Evolutionary conservation across 1,140 invertebrate genomes (phyloP).

Genomic region (Bombyx mandarina): DNA sequence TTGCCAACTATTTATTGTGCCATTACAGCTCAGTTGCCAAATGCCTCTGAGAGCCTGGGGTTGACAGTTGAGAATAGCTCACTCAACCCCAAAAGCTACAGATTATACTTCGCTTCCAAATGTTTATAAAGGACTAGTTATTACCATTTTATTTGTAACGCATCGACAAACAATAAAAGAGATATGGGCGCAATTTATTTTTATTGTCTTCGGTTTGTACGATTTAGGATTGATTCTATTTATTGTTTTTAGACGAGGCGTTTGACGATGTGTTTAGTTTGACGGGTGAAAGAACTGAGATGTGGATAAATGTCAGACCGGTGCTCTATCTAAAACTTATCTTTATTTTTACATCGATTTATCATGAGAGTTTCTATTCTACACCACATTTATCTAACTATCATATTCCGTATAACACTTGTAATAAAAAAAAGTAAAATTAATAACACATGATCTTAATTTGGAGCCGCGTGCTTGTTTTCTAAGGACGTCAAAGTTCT

Average conservation of each 20-base stretch:
- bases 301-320: too few relatives aligned
- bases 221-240: constrained; percentile 63
- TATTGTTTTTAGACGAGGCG: constrained; percentile 17
- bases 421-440: too few relatives aligned
- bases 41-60: constrained; percentile 43
- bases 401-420: too few relatives aligned
- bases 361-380: too few relatives aligned
- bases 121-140: constrained; percentile 35
- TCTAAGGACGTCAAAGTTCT: too few relatives aligned
- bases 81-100: constrained; percentile 29
- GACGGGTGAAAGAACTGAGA: too few relatives aligned
- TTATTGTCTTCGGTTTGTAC: constrained; percentile 41
- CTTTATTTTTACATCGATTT: too few relatives aligned
- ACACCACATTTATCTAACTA: too few relatives aligned
- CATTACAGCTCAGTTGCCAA: constrained; percentile 63
- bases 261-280: neutral
- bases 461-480: too few relatives aligned
- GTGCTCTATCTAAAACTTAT: too few relatives aligned
- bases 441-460: too few relatives aligned
- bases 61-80: constrained; percentile 60
- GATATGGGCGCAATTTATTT: constrained; percentile 57
- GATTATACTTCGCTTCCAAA: constrained; percentile 41
- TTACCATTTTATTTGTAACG: constrained; percentile 52
- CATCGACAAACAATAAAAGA: constrained; percentile 59
- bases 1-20: constrained; percentile 67